phyloP scores from a whole-genome alignment of 92 coral and sea anemone genomes.

The Phymanthus crucifer region DNA sequence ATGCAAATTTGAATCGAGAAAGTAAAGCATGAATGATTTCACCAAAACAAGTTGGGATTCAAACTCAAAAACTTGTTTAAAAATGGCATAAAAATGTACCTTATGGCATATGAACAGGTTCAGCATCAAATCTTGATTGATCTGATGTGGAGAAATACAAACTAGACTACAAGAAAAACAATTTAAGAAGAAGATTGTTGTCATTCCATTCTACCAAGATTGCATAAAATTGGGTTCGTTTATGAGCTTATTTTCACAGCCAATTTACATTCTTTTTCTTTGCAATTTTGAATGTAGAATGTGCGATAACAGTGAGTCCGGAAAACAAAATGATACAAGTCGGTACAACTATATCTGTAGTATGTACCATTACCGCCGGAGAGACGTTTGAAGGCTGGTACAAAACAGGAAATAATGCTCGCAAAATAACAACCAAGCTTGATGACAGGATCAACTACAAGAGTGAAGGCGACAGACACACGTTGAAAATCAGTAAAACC shows the following conservation, averaged over 20 bases:
- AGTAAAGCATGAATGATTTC: slow-evolving; percentile 1
- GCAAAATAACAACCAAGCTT: neutral
- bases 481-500: slow-evolving; percentile 7
- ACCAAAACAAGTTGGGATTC: neutral
- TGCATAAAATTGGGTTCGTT: neutral
- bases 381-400: slow-evolving; percentile 39
- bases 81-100: neutral
- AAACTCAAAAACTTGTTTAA: too few relatives aligned
- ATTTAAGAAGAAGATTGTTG: too few relatives aligned
- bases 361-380: slow-evolving; percentile 26
- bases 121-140: too few relatives aligned
- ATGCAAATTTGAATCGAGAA: neutral
- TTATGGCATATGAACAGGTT: neutral
- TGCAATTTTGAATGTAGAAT: slow-evolving; percentile 11
- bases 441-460: neutral
- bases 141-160: too few relatives aligned
- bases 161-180: too few relatives aligned
- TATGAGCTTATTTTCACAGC: neutral
- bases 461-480: slow-evolving; percentile 11
- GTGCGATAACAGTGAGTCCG: neutral
- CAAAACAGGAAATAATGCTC: neutral
- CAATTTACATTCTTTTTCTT: neutral
- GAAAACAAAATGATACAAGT: neutral
- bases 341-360: neutral
- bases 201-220: neutral